These are phyloP conservation scores for Haemorhous mexicanus DNA, from an alignment of 2,113 vertebrate genomes.

Conservation along the genomic window DNA sequence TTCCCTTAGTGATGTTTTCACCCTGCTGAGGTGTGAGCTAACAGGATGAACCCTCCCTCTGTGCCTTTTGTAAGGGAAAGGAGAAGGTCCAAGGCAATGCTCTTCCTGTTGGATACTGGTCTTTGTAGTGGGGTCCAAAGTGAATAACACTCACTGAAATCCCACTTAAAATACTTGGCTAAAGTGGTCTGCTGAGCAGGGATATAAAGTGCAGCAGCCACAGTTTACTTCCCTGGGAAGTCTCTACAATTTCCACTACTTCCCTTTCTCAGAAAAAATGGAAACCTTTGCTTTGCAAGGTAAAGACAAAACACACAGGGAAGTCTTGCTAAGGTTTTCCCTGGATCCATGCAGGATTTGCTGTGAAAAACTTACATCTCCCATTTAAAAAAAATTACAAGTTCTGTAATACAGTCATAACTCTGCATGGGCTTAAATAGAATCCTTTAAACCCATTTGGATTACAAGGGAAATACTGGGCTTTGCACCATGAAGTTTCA, in stretches of 20 bases:
- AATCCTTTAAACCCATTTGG: background rate
- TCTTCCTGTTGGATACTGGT: background rate
- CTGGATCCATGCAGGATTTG: background rate
- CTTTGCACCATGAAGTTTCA: background rate
- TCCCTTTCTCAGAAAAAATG: background rate
- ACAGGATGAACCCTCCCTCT: background rate
- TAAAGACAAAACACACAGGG: background rate
- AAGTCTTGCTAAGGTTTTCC: background rate
- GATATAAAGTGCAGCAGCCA: background rate
- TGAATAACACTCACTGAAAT: background rate
- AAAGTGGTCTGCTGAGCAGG: background rate
- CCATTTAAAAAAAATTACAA: background rate
- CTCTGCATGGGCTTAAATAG: background rate
- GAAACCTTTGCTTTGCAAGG: background rate
- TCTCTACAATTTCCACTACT: background rate
- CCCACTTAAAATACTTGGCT: background rate
- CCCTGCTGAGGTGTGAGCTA: background rate
- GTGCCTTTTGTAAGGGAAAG: conserved; percentile 19
- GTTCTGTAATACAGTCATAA: background rate
- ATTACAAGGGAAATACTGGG: background rate
- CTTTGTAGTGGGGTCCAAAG: background rate
- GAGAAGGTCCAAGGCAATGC: background rate
- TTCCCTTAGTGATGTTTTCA: background rate
- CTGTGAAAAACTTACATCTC: background rate
- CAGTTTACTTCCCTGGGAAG: background rate